Conservation (phyloP, 2,113 vertebrate genomes). For the Gopherus evgoodei region DNA sequence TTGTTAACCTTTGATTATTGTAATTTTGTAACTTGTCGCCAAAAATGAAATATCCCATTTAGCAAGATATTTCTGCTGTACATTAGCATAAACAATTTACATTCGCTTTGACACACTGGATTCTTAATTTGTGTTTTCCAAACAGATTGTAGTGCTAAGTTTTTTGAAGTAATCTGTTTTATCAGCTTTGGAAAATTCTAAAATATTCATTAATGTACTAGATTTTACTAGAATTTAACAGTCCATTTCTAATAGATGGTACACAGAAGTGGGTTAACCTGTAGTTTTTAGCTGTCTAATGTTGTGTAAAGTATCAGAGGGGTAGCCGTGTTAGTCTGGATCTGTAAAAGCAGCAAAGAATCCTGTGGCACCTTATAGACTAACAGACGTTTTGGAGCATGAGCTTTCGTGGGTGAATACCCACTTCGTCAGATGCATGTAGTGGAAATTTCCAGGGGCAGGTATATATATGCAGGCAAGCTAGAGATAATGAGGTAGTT, state of each 20-base stretch:
- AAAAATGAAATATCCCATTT: not conserved
- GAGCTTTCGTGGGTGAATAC: no score
- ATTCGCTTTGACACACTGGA: rapidly evolving
- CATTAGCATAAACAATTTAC: not conserved
- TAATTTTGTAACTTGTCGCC: not conserved
- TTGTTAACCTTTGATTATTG: not conserved
- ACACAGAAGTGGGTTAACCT: not conserved
- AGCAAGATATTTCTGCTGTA: no score
- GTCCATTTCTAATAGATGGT: rapidly evolving
- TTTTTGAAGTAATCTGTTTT: not conserved
- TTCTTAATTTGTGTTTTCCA: rapidly evolving
- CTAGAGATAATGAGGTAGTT: no score
- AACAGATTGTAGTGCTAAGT: rapidly evolving
- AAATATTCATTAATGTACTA: rapidly evolving
- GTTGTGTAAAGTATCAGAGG: not conserved
- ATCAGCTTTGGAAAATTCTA: not conserved
- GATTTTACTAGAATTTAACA: not conserved
- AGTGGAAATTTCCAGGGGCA: no score
- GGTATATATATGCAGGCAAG: no score
- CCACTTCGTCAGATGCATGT: no score
- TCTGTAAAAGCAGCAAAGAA: no score
- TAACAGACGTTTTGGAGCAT: no score
- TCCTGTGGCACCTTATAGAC: no score
- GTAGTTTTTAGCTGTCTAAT: not conserved
- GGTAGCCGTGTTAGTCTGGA: no score